Base-by-base conservation (phyloP, 2,797 vertebrate species). In the Chaenodraco wilsoni region DNA sequence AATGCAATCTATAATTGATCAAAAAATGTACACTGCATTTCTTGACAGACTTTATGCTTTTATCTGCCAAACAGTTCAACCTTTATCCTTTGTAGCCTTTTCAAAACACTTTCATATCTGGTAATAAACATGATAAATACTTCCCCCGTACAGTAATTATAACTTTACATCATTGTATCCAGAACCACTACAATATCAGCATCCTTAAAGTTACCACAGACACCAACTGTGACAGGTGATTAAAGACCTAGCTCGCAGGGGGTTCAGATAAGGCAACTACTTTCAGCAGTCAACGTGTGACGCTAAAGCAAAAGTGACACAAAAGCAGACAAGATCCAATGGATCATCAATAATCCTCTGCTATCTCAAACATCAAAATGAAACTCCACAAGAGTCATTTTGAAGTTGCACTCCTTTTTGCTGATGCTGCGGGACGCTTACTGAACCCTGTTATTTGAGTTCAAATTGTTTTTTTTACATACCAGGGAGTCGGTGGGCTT, bases 291-390 rank as follows among this genome's bases (percentile, higher is more conserved):
- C 40, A 23, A 49, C 68, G 74, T 66, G 59, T 65, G 76, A 81
- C 49, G 56, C 72, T 60, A 66, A 80, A 82, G 78, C 63, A 69
- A 69, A 66, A 81, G 74, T 77, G 75, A 79, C 75, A 85, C 61
- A 75, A 84, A 77, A 76, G 74, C 73, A 72, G 77, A 69, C 78
- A 72, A 60, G 69, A 84, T 83, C 72, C 66, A 81, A 61, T 84
- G 62, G 74, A 84, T 82, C 85, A 79, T 87, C 78, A 84, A 75
- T 85, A 87, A 86, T 82, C 76, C 77, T 60, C 31, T 56, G 27
- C 75, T 74, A 83, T 82, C 83, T 76, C 54, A 73, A 59, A 50
- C 58, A 84, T 86, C 80, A 75, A 72, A 84, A 79, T 68, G 45
- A 84, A 83, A 73, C 64, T 73, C 55, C 51, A 74, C 45, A 49